These are phyloP conservation scores for Lordiphosa fenestrarum DNA, from an alignment of 2,888 invertebrate species.

Conservation along the genomic window DNA sequence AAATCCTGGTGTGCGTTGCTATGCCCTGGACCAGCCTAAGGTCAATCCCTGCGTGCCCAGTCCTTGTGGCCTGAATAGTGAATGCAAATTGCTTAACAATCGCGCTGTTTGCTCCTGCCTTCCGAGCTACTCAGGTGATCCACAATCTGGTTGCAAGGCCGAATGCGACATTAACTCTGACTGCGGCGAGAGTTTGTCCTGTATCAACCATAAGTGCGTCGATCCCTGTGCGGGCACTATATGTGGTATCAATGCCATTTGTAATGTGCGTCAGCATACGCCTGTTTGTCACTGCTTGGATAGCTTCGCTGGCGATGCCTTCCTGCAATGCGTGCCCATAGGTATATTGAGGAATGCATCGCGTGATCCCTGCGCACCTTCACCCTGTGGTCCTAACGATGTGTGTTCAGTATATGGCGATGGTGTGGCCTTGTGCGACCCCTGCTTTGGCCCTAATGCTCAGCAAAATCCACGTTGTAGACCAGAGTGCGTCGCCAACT, in stretches of 20 bases:
- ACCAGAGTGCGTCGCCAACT: constrained; percentile 90
- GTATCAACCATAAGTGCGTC: constrained; percentile 87
- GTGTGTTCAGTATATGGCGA: constrained; percentile 87
- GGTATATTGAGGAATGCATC: constrained; percentile 84
- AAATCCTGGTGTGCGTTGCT: constrained; percentile 89
- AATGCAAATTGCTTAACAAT: constrained; percentile 86
- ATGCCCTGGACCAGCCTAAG: constrained; percentile 81
- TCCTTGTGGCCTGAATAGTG: constrained; percentile 89
- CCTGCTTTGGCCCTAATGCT: constrained; percentile 86
- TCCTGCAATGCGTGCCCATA: constrained; percentile 85
- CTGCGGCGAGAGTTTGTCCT: constrained; percentile 87
- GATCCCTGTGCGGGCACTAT: constrained; percentile 88
- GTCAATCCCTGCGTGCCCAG: constrained; percentile 87
- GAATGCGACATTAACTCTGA: constrained; percentile 92
- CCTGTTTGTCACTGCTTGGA: constrained; percentile 90
- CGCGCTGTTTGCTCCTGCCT: constrained; percentile 89
- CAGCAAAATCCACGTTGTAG: constrained; percentile 87
- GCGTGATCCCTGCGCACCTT: constrained; percentile 87
- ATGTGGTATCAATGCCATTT: constrained; percentile 91
- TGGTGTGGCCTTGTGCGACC: constrained; percentile 89
- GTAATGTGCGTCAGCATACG: constrained; percentile 89
- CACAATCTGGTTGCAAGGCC: constrained; percentile 87
- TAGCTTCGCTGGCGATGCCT: constrained; percentile 90
- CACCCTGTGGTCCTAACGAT: constrained; percentile 87
- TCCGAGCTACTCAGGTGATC: constrained; percentile 89